Conservation (phyloP, 2,113 vertebrate genomes). For the Pavo muticus region DNA sequence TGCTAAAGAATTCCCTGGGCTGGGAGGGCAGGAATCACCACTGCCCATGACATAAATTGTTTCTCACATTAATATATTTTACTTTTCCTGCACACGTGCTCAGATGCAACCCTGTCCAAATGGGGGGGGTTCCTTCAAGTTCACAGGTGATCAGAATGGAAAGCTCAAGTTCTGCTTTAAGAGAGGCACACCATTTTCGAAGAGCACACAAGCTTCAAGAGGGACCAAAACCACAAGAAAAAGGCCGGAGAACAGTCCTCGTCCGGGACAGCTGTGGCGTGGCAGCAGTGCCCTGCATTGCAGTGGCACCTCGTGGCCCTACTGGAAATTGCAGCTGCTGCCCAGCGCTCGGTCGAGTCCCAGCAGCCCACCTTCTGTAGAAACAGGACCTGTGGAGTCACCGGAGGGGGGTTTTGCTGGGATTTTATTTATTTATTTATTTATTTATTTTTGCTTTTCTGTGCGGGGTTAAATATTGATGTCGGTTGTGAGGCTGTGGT, state of each 20-base stretch:
- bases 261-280: accelerated
- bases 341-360: accelerated
- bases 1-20: background rate
- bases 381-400: accelerated
- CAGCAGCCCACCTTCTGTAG: too few relatives aligned
- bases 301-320: constrained; percentile 53
- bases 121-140: background rate
- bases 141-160: accelerated
- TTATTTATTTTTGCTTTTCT: background rate
- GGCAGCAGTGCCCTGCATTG: background rate
- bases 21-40: background rate
- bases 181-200: background rate
- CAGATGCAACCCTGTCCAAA: background rate
- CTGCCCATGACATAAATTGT: background rate
- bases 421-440: too few relatives aligned
- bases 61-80: background rate
- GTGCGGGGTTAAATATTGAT: background rate
- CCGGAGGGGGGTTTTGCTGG: accelerated
- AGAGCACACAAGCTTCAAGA: accelerated
- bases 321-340: background rate
- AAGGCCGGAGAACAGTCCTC: background rate
- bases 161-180: background rate
- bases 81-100: background rate
- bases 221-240: accelerated
- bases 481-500: background rate